Evolutionary conservation across 2,888 invertebrate genomes (phyloP), one percentile per base, ranked within the genome.

Genomic region (Lithophane leautieri): DNA sequence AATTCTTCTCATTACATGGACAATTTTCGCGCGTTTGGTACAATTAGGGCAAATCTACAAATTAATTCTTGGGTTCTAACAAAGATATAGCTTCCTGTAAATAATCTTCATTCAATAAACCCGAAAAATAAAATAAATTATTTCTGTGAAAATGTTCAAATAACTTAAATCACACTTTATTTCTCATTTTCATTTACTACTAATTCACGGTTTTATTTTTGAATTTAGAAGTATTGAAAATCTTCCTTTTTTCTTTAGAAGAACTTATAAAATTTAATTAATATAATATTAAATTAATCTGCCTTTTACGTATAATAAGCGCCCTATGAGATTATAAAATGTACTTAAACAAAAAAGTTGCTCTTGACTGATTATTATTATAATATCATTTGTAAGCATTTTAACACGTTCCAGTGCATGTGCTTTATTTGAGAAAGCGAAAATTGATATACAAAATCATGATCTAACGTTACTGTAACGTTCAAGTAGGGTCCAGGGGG

Each of bases 221-320:
- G 9, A 40, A 25, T 47, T 54, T 47, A 47, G 9, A 56, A 22
- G 19, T 40, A 52, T 4, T 69, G 0, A 42, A 72, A 40, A 60
- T 73, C 7, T 34, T 34, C 34, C 34, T 50, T 60, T 25, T 69
- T 50, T 60, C 16, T n/a, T 28, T 14, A n/a, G 6, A 40, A 50
- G 28, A 60, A 60, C 28, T n/a, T 40, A 25, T 19, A 50, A 22
- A 40, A 44, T 52, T 47, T n/a, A 58, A 73, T 28, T 58, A 12
- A 40, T 34, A 47, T 58, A 12, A 40, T 34, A 47, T 47, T 28
- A 61, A 54, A 19, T 1, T 78, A 58, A n/a, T 42, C 28, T 66
- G 19, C 40, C 19, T 67, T 63, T 52, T 74, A 58, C 63, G 68
- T 81, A 68, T 19, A 25, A 44, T 25, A 79, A 79, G 19, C 28